A percentile compares a stretch with the other conserved stretches of the same genome.
Conservation (phyloP, 2,113 vertebrate genomes). For the Cinclus cinclus region DNA sequence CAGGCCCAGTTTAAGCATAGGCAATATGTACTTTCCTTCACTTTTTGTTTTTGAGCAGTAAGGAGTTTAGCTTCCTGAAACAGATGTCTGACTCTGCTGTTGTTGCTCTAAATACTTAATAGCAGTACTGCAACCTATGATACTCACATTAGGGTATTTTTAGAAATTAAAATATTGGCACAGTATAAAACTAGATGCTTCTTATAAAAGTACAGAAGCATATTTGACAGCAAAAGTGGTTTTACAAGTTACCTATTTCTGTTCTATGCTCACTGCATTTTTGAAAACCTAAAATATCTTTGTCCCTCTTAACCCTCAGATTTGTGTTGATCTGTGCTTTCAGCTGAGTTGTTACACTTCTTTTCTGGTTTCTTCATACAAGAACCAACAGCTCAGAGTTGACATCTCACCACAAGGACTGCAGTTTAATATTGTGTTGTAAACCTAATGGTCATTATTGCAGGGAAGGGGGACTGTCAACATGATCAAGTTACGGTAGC, state of each 20-base stretch:
- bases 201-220: background rate
- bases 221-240: background rate
- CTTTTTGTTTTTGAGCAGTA: background rate
- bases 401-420: background rate
- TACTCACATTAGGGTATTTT: background rate
- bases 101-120: background rate
- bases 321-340: background rate
- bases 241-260: background rate
- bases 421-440: background rate
- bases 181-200: background rate
- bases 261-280: background rate
- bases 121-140: background rate
- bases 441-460: background rate
- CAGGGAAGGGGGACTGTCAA: background rate
- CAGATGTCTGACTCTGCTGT: background rate
- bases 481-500: background rate
- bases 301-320: background rate
- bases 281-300: background rate
- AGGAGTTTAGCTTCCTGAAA: background rate
- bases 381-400: background rate
- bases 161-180: background rate
- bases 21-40: background rate
- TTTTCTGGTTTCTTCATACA: background rate
- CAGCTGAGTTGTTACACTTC: background rate
- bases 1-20: background rate